Evolutionary conservation across 1,140 invertebrate species (phyloP), one percentile per base, ranked within the genome.

Genomic region (Anastrepha ludens): DNA sequence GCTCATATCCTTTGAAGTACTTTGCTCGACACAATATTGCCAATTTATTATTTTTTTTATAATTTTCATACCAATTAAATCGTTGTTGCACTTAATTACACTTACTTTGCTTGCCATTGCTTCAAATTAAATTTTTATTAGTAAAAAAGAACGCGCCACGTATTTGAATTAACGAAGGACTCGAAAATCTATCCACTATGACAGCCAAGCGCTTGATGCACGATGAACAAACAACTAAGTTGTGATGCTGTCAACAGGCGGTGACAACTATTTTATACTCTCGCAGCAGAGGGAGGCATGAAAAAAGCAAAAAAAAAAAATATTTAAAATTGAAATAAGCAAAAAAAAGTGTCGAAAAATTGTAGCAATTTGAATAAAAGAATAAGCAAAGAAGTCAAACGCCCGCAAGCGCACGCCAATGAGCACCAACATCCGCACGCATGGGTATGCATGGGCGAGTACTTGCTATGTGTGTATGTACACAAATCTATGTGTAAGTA

Each of bases 21-120:
- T 17, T 13, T 44, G 29, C 9, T n/a, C 17, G 9, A 64, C 13
- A 29, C 44, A 29, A 39, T 64, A 64, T 87, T 87, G 39, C 50
- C 3, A 47, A 29, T 87, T 58, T 67, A 59, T 87, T 47, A 47
- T 65, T 86, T n/a, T 59, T 47, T 29, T 50, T 87, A 55, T 17
- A 50, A 64, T 29, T 58, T 41, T 70, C 20, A 47, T 87, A 13
- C 50, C 6, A 55, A 50, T 62, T 9, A n/a, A 78, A 47, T 50
- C 41, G 13, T 1, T 39, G 15, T 6, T n/a, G 39, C 74, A 81
- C 74, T 58, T 20, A 78, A 55, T 55, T 81, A 3, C 87, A 92
- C 91, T 92, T 92, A 92, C 91, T 91, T 91, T 90, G 86, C 88
- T 89, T 89, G 91, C 91, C 91, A 92, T 92, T 89, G 74, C 74